These are phyloP conservation scores for Pollimyrus isidori DNA, from an alignment of 2,113 vertebrate genomes.

Conservation along the genomic window DNA sequence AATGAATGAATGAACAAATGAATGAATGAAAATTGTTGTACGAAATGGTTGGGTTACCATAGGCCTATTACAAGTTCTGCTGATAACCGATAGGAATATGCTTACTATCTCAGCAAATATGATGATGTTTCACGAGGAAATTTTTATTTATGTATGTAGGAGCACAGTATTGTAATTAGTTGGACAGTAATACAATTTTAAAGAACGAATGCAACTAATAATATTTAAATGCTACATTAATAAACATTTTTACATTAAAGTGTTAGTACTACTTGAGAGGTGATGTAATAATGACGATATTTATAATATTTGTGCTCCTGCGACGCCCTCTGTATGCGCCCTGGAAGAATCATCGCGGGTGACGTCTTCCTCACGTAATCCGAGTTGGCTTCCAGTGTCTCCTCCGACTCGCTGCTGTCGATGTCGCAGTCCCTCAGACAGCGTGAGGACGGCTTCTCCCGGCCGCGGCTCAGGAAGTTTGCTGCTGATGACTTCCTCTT, in stretches of 20 bases:
- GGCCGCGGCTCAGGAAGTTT: conserved; percentile 45
- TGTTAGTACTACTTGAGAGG: not conserved
- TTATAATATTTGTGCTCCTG: not conserved
- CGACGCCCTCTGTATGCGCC: not conserved
- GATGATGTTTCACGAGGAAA: not conserved
- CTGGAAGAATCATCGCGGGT: not conserved
- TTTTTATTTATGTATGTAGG: not conserved
- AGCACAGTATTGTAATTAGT: not conserved
- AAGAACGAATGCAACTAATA: not conserved
- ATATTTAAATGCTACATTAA: not conserved
- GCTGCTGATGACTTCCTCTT: conserved; percentile 46
- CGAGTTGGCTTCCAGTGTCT: conserved; percentile 32
- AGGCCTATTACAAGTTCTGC: not conserved
- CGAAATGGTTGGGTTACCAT: not conserved
- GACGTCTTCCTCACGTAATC: conserved; percentile 47
- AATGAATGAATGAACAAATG: not conserved
- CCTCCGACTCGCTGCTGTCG: conserved; percentile 47
- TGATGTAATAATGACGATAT: not conserved
- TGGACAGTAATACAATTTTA: not conserved
- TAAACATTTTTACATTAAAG: not conserved
- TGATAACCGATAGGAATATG: not conserved
- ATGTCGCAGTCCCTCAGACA: conserved; percentile 51
- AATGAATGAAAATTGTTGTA: not conserved
- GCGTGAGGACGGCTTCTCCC: conserved; percentile 38
- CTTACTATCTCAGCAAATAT: not conserved